Base-by-base conservation (phyloP, 2,113 vertebrate species). In the Otolemur garnettii region DNA sequence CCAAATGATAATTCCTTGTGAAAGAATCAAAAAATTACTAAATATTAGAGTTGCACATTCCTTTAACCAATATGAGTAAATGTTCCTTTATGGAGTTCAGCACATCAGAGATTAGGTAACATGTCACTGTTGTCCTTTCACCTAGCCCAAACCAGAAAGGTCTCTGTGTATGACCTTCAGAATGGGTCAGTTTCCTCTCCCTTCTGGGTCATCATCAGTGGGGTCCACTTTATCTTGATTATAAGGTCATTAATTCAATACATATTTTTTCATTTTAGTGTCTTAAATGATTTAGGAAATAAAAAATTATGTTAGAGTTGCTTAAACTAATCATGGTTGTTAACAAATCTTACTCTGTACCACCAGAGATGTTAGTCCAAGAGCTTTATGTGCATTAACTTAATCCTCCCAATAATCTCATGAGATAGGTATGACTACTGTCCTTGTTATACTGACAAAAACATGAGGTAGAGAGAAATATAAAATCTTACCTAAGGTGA, bases 11-110 rank as follows among this genome's bases (percentile, higher is more conserved):
- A 30, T 59, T 57, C 5, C 60, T 89, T 72, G 2, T 42, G 86
- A 87, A 72, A n/a, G n/a, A 96, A 85, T 94, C 2, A 55, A 68
- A 93, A 88, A 87, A 86, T 35, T 55, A 57, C 14, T 64, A 78
- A 93, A 68, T 93, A 77, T 50, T 93, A 87, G 18, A 82, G 30
- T 80, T 68, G n/a, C 11, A 85, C 14, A 22, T 77, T 75, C 72
- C 35, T 62, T 89, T 94, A 55, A 12, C 18, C 26, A 78, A 60
- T 66, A 85, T 28, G 35, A 84, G 53, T 28, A 59, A 84, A n/a
- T 28, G 42, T 17, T 42, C 57, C 81, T 2, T 42, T 82, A 66
- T 18, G 12, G 22, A 78, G 66, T 86, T 81, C 68, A 6, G 55
- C 62, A 12, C 59, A 88, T 94, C 57, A 62, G 79, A 91, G 10